phyloP scores from a whole-genome alignment of 2,113 vertebrate species.

The Lutjanus erythropterus region DNA sequence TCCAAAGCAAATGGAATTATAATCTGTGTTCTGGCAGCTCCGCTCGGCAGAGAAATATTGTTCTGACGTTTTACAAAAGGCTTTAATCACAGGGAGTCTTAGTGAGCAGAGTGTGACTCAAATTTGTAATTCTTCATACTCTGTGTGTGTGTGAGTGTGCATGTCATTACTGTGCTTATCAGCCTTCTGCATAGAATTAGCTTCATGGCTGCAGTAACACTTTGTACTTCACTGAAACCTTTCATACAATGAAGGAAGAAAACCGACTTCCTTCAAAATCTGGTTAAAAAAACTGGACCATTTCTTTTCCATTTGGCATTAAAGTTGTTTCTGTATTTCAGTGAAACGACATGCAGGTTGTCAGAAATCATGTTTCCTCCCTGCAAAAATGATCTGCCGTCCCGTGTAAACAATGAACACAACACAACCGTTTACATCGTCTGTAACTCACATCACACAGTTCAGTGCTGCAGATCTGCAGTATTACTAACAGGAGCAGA shows the following conservation, averaged over 20 bases:
- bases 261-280: too few species aligned
- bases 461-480: too few species aligned
- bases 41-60: slow-evolving; percentile 29
- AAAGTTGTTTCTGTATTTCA: background rate
- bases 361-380: background rate
- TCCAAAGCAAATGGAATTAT: slow-evolving; percentile 42
- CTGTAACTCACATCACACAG: too few species aligned
- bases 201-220: background rate
- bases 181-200: background rate
- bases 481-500: too few species aligned
- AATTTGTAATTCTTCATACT: background rate
- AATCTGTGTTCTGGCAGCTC: slow-evolving; percentile 29
- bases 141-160: background rate
- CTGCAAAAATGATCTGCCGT: background rate
- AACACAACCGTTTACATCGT: too few species aligned
- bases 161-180: background rate
- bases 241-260: background rate
- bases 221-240: background rate
- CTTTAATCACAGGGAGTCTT: slow-evolving; percentile 21
- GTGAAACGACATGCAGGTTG: background rate
- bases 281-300: background rate
- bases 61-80: slow-evolving; percentile 29
- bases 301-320: background rate
- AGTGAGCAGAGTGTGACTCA: slow-evolving; percentile 4
- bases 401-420: background rate